Base-by-base conservation (phyloP, 2,888 invertebrate species). In the Rhagonycha lutea region DNA sequence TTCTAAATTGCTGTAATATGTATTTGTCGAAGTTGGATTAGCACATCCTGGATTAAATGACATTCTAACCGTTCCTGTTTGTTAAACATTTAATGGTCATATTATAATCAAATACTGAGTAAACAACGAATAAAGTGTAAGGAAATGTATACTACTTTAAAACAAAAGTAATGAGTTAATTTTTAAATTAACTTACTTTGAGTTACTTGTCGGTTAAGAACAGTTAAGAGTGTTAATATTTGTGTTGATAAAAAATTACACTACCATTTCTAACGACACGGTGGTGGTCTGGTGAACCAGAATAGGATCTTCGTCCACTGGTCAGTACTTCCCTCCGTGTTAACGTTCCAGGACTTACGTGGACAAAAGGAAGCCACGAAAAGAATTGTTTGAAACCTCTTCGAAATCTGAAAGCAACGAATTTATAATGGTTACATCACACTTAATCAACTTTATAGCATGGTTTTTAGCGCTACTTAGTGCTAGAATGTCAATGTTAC, bases 311-410 rank as follows among this genome's bases (percentile, higher is more conserved):
- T 81, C 94, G 92, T 70, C 95, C 92, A 11, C 94, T 93, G 10
- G 94, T 95, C 73, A 95, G 91, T 1, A 93, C 94, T 81, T 95
- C 92, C 77, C 94, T 91, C 73, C 95, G 89, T 12, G 92, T 93
- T 62, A 95, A 86, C 0, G 92, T 91, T 75, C 93, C 92, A 1
- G 92, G 91, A 14, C 91, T 92, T 32, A 94, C 90, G 14, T 92
- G 91, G 24, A 96, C 92, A 83, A 92, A 93, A 4, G 95, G 94
- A 83, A 96, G 94, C 90, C 96, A 98, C 83, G 94, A 94, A 89
- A 98, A 97, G 87, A 97, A 95, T 87, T 96, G 94, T 85, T 95
- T 95, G 89, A 98, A 97, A 9, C 98, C 98, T 82, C 96, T 92
- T 68, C 98, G 92, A 88, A 98, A 98, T 87, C 98, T 97, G 88